Evolutionary conservation across 2,797 vertebrate species (phyloP), one percentile per base, ranked within the genome.

Genomic region (Leuciscus waleckii): DNA sequence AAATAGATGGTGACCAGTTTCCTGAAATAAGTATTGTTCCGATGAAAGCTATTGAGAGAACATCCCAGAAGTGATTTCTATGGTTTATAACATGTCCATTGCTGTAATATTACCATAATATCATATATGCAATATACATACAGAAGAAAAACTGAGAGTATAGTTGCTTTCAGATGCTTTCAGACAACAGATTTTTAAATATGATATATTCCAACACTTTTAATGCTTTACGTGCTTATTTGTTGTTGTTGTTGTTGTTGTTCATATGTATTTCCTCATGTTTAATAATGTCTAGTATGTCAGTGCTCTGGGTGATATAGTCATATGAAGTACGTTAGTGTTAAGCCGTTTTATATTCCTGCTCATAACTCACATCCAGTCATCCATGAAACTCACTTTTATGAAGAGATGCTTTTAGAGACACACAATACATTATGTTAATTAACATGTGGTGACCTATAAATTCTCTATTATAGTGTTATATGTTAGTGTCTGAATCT

Each of bases 341-440:
- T 63, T 16, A 63, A 63, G 26, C n/a, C 35, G 32, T 54, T 85
- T 81, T 43, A 29, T 49, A 61, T 82, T 82, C 81, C 51, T 68
- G 35, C 39, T 13, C 56, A 39, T 76, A 56, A 56, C 70, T 86
- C 85, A 61, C 85, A 86, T 86, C 63, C 79, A 86, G 63, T 13
- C 85, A 77, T 37, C 46, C 73, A 16, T 86, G 79, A 76, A 85
- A 75, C 65, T 74, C 54, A n/a, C 46, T 75, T 39, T 65, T 73
- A 75, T 75, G 23, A 81, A 26, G 46, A 68, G 37, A 26, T 75
- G 58, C 76, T 51, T 39, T 65, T 81, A 67, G 14, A n/a, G 23
- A 54, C 37, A 56, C 11, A 80, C 79, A 85, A 69, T 74, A 32
- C 46, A 11, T 76, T 81, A 71, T 80, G 43, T 29, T 85, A 67